Conservation (phyloP, 2,888 invertebrate species). For the Netelia fuscicornis region DNA sequence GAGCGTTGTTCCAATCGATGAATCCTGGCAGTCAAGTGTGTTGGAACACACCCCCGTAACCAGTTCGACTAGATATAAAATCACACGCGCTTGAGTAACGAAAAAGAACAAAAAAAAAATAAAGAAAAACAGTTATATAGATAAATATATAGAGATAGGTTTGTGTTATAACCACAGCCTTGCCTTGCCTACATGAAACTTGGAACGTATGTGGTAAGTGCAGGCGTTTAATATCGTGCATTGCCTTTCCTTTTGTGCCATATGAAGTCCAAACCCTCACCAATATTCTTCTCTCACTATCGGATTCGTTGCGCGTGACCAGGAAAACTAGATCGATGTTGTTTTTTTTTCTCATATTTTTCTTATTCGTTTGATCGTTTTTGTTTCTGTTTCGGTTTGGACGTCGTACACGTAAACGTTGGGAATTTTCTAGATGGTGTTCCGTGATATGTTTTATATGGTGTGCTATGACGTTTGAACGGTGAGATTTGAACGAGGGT, state of each 20-base stretch:
- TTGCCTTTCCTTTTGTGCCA: constrained; percentile 61
- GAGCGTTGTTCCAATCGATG: constrained; percentile 56
- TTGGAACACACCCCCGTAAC: constrained; percentile 63
- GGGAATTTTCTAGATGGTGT: background rate
- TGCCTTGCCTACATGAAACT: constrained; percentile 28
- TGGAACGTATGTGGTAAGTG: constrained; percentile 29
- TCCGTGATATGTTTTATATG: background rate
- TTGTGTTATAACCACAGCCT: constrained; percentile 13
- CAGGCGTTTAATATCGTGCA: constrained; percentile 34
- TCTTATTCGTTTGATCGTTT: background rate
- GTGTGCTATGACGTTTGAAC: background rate
- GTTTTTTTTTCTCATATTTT: background rate
- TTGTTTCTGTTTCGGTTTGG: background rate
- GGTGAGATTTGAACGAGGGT: background rate
- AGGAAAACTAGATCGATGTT: constrained; percentile 59
- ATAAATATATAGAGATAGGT: background rate
- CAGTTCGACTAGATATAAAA: constrained; percentile 56
- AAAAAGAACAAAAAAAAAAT: constrained; percentile 14
- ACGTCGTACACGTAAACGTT: constrained; percentile 9
- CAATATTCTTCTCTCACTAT: constrained; percentile 61
- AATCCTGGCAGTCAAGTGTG: constrained; percentile 63
- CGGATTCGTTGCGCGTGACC: constrained; percentile 63
- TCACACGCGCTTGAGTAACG: constrained; percentile 50
- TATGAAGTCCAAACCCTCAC: constrained; percentile 19
- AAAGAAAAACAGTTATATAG: background rate